Evolutionary conservation across 1,140 invertebrate genomes (phyloP).

Genomic region (Telenomus remus): DNA sequence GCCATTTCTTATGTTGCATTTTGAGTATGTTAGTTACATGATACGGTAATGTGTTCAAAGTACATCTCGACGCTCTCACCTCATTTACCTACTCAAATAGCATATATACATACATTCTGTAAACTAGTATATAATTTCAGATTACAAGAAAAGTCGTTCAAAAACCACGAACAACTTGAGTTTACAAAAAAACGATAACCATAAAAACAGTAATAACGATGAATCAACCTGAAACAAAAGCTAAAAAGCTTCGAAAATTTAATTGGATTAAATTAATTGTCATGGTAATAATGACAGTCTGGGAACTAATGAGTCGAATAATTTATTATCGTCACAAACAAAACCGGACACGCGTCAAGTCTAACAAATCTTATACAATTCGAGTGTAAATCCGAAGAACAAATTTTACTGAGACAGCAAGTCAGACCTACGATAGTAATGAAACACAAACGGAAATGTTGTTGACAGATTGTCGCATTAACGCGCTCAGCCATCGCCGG

Average conservation of each 20-base stretch:
- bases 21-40: conserved; percentile 26
- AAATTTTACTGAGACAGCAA: conserved; percentile 49
- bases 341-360: conserved; percentile 16
- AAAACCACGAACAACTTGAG: conserved; percentile 22
- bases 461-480: conserved; percentile 52
- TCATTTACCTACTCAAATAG: conserved; percentile 49
- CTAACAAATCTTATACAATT: conserved; percentile 47
- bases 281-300: background rate
- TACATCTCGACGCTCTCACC: conserved; percentile 35
- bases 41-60: conserved; percentile 45
- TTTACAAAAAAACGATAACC: conserved; percentile 19
- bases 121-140: conserved; percentile 25
- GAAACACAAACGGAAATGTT: conserved; percentile 54
- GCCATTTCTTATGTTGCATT: conserved; percentile 21
- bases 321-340: conserved; percentile 38
- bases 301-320: conserved; percentile 24
- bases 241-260: no score
- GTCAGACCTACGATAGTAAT: conserved; percentile 40
- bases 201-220: no score
- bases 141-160: conserved; percentile 36
- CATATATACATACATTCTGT: conserved; percentile 30
- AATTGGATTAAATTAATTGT: conserved; percentile 26
- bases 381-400: conserved; percentile 48
- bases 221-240: no score
- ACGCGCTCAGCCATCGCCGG: conserved; percentile 34